Evolutionary conservation across 2,888 invertebrate species (phyloP).

Genomic region (Scotopteryx bipunctaria): DNA sequence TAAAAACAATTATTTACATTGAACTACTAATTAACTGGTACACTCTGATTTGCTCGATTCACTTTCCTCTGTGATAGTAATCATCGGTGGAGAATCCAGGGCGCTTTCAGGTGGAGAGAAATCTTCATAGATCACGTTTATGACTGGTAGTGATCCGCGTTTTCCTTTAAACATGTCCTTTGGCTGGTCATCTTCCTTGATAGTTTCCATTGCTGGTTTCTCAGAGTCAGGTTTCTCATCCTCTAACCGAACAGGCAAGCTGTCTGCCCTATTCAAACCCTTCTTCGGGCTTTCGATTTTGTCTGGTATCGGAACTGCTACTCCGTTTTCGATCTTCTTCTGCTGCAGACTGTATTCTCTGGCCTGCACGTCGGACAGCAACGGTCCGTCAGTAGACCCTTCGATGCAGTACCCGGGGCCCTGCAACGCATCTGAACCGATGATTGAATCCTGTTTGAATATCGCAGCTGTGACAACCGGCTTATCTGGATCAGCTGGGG

Average conservation of each 20-base stretch:
- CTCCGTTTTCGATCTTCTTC: constrained; percentile 70
- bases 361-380: constrained; percentile 78
- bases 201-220: constrained; percentile 60
- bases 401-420: constrained; percentile 77
- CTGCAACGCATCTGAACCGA: constrained; percentile 70
- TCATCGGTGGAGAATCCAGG: constrained; percentile 71
- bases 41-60: constrained; percentile 70
- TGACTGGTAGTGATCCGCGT: constrained; percentile 69
- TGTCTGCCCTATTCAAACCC: constrained; percentile 78
- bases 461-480: constrained; percentile 89
- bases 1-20: constrained; percentile 34
- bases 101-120: constrained; percentile 66
- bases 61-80: constrained; percentile 77
- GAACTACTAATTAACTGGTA: constrained; percentile 65
- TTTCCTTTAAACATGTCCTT: constrained; percentile 66
- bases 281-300: constrained; percentile 73
- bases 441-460: constrained; percentile 85
- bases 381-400: constrained; percentile 77
- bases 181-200: constrained; percentile 67
- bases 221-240: constrained; percentile 60
- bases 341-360: constrained; percentile 73
- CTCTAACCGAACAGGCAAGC: constrained; percentile 81
- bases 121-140: constrained; percentile 80
- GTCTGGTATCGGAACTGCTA: constrained; percentile 60
- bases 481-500: constrained; percentile 80